These are phyloP conservation scores for Pomatorhinus ruficollis DNA, from an alignment of 2,113 vertebrate species.

Conservation along the genomic window DNA sequence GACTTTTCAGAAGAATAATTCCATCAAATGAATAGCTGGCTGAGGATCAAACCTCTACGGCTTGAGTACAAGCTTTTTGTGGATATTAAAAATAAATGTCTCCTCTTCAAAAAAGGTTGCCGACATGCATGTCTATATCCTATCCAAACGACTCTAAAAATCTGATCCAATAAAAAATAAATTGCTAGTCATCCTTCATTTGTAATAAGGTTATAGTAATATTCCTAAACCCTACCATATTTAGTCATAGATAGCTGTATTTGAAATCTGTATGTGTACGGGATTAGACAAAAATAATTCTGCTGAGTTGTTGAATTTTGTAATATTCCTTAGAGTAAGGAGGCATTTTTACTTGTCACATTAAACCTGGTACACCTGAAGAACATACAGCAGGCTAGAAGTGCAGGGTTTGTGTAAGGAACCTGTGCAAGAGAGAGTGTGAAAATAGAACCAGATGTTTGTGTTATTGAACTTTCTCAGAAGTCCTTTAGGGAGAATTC, in stretches of 20 bases:
- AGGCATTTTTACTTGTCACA: background rate
- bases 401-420: background rate
- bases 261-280: background rate
- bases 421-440: background rate
- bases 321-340: background rate
- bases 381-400: background rate
- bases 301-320: background rate
- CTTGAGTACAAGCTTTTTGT: background rate
- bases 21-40: background rate
- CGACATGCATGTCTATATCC: background rate
- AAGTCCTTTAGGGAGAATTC: background rate
- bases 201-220: background rate
- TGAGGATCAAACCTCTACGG: background rate
- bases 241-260: background rate
- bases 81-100: background rate
- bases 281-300: background rate
- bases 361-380: background rate
- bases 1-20: constrained; percentile 3
- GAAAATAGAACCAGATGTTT: background rate
- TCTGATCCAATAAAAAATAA: background rate
- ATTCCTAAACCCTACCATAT: background rate
- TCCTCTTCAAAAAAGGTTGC: background rate
- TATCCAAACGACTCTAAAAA: background rate
- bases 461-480: background rate
- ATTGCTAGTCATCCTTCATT: rapidly evolving